These are phyloP conservation scores for Circaetus cinerascens DNA, from an alignment of 2,113 vertebrate genomes.

Conservation along the genomic window DNA sequence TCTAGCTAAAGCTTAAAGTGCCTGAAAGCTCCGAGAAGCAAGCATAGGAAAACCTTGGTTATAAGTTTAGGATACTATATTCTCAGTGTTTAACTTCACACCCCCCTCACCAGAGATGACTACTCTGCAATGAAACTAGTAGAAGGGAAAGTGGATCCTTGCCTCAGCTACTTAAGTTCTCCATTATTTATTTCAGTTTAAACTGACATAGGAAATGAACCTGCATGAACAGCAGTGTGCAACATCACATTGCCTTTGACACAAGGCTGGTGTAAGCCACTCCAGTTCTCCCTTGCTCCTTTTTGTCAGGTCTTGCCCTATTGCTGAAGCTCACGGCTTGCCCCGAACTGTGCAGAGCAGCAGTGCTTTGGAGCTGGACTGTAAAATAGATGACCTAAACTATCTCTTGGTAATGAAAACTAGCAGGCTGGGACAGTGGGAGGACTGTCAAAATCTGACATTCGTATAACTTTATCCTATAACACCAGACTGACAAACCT, in stretches of 20 bases:
- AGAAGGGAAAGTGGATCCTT: background rate
- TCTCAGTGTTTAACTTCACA: background rate
- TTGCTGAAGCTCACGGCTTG: background rate
- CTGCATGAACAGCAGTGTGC: background rate
- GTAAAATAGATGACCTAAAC: background rate
- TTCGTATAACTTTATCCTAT: background rate
- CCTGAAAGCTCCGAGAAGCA: background rate
- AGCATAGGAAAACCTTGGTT: background rate
- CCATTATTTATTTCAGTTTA: background rate
- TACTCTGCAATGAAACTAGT: background rate
- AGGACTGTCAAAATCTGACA: background rate
- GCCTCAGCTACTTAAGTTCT: background rate
- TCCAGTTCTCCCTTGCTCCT: background rate
- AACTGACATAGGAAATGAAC: background rate
- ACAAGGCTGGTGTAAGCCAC: background rate
- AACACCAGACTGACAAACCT: background rate
- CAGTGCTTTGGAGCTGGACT: background rate
- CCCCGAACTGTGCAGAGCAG: background rate
- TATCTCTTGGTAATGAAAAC: background rate
- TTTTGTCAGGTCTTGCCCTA: background rate
- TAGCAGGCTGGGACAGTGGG: background rate
- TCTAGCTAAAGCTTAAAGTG: background rate
- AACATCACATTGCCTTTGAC: background rate
- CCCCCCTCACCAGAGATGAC: background rate
- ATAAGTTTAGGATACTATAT: background rate